Evolutionary conservation across 2,888 invertebrate species (phyloP).

Genomic region (Conops quadrifasciatus): DNA sequence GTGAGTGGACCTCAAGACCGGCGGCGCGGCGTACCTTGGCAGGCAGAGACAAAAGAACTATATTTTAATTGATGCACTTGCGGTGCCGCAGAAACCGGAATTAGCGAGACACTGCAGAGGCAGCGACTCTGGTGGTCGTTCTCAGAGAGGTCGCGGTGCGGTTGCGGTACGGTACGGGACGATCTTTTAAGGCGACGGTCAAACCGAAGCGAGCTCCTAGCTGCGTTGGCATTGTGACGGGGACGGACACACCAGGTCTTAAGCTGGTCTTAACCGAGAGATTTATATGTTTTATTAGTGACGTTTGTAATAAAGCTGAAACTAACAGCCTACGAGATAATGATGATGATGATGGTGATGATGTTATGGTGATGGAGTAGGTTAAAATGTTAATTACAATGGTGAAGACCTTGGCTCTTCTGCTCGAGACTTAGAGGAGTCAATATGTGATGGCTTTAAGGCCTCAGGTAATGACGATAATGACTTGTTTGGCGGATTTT

Average conservation of each 20-base stretch:
- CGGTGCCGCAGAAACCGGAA: conserved; percentile 12
- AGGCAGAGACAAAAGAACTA: neutral
- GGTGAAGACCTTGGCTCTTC: conserved; percentile 15
- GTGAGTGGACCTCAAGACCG: neutral
- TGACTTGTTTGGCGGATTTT: neutral
- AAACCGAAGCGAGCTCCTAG: neutral
- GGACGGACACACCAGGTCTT: too few relatives aligned
- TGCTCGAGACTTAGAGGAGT: neutral
- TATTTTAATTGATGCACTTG: conserved; percentile 33
- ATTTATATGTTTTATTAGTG: conserved; percentile 31
- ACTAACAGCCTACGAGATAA: neutral
- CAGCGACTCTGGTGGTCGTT: conserved; percentile 22
- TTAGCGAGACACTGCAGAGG: neutral
- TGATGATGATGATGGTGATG: conserved; percentile 6
- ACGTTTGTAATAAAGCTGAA: conserved; percentile 29
- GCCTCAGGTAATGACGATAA: neutral
- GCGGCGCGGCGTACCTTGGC: neutral
- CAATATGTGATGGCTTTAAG: neutral
- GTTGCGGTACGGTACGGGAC: too few relatives aligned
- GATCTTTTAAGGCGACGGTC: too few relatives aligned
- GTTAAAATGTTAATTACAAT: conserved; percentile 7
- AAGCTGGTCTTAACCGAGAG: too few relatives aligned
- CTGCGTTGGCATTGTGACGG: neutral
- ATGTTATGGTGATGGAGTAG: neutral
- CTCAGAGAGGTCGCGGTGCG: neutral